Conservation (phyloP, 2,797 vertebrate species). For the Sebastes iracundus region DNA sequence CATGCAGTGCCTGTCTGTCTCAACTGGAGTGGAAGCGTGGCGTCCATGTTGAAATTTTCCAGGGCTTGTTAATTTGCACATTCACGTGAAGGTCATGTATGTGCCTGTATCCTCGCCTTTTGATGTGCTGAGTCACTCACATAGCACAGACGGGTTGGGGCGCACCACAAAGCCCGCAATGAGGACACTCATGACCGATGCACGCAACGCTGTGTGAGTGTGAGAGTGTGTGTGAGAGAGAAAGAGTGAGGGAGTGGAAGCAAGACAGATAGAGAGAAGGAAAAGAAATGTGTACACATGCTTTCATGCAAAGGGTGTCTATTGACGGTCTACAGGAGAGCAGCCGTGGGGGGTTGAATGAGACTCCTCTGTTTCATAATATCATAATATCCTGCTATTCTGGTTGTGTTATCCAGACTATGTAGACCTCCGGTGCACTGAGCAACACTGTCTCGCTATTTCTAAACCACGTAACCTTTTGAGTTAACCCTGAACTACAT, state of each 20-base stretch:
- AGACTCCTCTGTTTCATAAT: slow-evolving; percentile 29
- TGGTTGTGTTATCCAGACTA: not conserved
- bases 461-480: not conserved
- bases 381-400: slow-evolving; percentile 3
- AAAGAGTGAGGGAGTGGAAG: not conserved
- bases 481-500: not conserved
- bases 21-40: not conserved
- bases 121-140: slow-evolving; percentile 68
- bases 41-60: slow-evolving; percentile 28
- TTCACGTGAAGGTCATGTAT: slow-evolving; percentile 54
- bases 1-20: not conserved
- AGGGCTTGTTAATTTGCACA: slow-evolving; percentile 30
- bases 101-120: slow-evolving; percentile 48
- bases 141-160: slow-evolving; percentile 60
- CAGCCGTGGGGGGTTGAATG: not conserved
- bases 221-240: not conserved
- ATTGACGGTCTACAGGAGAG: not conserved
- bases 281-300: not conserved
- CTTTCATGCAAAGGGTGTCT: not conserved
- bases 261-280: not conserved
- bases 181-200: slow-evolving; percentile 53
- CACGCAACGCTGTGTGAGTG: slow-evolving; percentile 26
- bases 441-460: slow-evolving; percentile 32
- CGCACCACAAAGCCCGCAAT: slow-evolving; percentile 33
- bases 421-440: not conserved